Evolutionary conservation across 2,888 invertebrate genomes (phyloP).

Genomic region (Perizoma affinitatum): DNA sequence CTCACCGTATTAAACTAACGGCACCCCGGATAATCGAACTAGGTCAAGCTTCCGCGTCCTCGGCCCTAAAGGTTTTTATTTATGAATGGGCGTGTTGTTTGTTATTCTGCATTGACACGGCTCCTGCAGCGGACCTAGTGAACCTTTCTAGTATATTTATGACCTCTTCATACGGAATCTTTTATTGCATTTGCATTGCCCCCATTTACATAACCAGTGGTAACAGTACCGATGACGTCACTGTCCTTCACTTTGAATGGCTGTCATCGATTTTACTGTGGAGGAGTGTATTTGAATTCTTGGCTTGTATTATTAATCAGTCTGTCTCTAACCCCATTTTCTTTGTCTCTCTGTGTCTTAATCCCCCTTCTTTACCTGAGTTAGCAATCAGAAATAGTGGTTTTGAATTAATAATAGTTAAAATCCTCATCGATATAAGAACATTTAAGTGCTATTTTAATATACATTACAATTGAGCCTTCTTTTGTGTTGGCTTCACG

Average conservation of each 20-base stretch:
- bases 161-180: constrained; percentile 14
- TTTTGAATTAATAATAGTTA: no score
- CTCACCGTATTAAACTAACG: constrained; percentile 33
- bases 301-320: constrained; percentile 39
- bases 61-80: constrained; percentile 68
- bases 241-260: constrained; percentile 41
- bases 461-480: constrained; percentile 8
- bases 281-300: constrained; percentile 46
- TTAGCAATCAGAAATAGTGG: not conserved
- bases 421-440: not conserved
- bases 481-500: constrained; percentile 22
- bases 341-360: constrained; percentile 23
- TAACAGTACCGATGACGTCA: constrained; percentile 47
- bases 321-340: constrained; percentile 20
- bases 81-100: constrained; percentile 65
- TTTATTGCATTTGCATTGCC: constrained; percentile 21
- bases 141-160: constrained; percentile 29
- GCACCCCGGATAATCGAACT: constrained; percentile 53
- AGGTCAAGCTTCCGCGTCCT: constrained; percentile 80
- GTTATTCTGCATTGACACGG: constrained; percentile 48
- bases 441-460: constrained; percentile 1
- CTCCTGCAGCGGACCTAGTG: constrained; percentile 30
- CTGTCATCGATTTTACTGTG: constrained; percentile 47
- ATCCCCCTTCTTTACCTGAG: not conserved
- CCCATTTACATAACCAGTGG: constrained; percentile 28